Percentiles rank a stretch among this genome's conserved stretches.
These are phyloP conservation scores for Crioceris asparagi DNA, from an alignment of 2,888 invertebrate genomes.

Conservation along the genomic window DNA sequence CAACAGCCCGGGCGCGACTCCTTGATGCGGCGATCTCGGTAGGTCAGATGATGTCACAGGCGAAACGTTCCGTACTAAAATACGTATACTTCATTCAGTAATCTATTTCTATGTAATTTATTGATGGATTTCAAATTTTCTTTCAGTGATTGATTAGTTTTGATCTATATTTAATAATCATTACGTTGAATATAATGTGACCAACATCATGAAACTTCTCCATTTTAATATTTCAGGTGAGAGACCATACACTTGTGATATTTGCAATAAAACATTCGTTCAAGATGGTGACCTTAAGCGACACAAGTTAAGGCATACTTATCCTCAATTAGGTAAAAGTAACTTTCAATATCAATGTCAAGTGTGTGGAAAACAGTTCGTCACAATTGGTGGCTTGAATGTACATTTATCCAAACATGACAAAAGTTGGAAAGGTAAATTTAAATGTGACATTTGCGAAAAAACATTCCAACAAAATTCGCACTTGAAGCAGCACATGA, in stretches of 20 bases:
- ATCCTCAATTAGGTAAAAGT: slow-evolving; percentile 11
- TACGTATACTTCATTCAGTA: too few species aligned
- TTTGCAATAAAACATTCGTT: slow-evolving; percentile 15
- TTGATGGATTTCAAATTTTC: not conserved
- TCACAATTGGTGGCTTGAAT: slow-evolving; percentile 11
- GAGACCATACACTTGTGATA: slow-evolving; percentile 14
- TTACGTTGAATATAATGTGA: too few species aligned
- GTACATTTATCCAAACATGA: slow-evolving; percentile 10
- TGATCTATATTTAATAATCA: too few species aligned
- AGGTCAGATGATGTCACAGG: too few species aligned
- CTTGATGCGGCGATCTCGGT: too few species aligned
- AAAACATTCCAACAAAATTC: slow-evolving; percentile 22
- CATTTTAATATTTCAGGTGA: slow-evolving; percentile 12
- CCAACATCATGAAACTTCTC: too few species aligned
- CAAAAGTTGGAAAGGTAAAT: slow-evolving; percentile 2
- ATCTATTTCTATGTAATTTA: too few species aligned
- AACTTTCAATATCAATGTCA: slow-evolving; percentile 17
- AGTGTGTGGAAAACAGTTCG: slow-evolving; percentile 16
- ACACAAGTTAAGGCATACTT: slow-evolving; percentile 5
- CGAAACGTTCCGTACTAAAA: too few species aligned
- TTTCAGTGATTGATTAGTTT: too few species aligned
- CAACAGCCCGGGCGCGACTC: too few species aligned
- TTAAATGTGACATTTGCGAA: slow-evolving; percentile 19
- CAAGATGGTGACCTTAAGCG: slow-evolving; percentile 16
- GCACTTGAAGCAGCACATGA: slow-evolving; percentile 19